Evolutionary conservation across 2,113 vertebrate species (phyloP), one percentile per base, ranked within the genome.

Genomic region (Colossoma macropomum): DNA sequence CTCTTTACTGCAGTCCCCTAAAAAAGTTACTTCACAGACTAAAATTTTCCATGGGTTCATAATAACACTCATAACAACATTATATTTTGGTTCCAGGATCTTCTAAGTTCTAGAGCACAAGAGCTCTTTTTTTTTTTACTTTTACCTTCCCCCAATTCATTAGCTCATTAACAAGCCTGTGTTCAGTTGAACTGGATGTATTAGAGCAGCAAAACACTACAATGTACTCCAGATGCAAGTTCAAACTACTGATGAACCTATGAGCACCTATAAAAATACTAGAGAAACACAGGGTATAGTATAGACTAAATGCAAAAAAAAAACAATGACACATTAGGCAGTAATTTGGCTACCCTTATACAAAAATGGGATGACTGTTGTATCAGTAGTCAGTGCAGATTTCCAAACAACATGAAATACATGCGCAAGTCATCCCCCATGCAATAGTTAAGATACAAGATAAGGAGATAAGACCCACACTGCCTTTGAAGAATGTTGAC

Each of bases 281-380:
- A 10, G 13, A 48, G 9, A 54, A 56, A 21, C 19, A 62, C 12
- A 62, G 2, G 1, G 10, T 13, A 62, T 27, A 27, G 12, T n/a
- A 25, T n/a, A n/a, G 1, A 13, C 5, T 62, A 62, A 25, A 56
- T 23, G 17, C 2, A 23, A 15, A 69, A 32, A 9, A 19, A 34
- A 38, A 19, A 32, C 17, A 32, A 19, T 30, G 19, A 32, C 32
- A 66, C 7, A 32, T 28, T 32, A 13, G 41, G 3, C 68, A 45
- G 41, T 16, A 71, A 79, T 71, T 60, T 80, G 5, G 41, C 50
- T 71, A 38, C 34, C 54, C 72, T 13, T 72, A 60, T 62, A 60
- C 52, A 80, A 38, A 72, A 48, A 12, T 1, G 12, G 11, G 30
- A 16, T 69, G 12, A 2, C 1, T 70, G 52, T 23, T 1, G 10